phyloP scores from a whole-genome alignment of 2,797 vertebrate genomes.

The Staurois parvus region DNA sequence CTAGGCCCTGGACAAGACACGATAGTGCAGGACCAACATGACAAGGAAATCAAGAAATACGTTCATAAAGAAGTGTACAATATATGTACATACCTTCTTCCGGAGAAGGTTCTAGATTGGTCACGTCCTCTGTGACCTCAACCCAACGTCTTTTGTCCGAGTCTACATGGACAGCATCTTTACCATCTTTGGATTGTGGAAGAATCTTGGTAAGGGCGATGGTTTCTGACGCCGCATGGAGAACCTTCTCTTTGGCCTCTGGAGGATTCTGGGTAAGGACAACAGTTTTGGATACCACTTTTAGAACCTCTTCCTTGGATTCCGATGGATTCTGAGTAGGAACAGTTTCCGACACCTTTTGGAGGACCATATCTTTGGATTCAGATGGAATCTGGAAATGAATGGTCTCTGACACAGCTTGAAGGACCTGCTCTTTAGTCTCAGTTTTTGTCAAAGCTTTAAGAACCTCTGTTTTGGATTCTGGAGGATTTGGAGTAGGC shows the following conservation, averaged over 20 bases:
- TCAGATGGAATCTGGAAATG: constrained; percentile 65
- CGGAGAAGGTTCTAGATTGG: constrained; percentile 72
- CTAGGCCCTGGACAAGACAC: too few relatives aligned
- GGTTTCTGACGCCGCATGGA: neutral
- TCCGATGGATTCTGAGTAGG: constrained; percentile 64
- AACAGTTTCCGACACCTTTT: neutral
- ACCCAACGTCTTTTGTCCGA: too few relatives aligned
- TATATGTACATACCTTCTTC: constrained; percentile 47
- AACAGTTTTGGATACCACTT: neutral
- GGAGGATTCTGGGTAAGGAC: constrained; percentile 64
- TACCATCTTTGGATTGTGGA: neutral
- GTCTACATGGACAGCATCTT: too few relatives aligned
- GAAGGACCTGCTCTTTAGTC: neutral
- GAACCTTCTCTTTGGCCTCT: constrained; percentile 44
- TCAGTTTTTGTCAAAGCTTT: neutral
- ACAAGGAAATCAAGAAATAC: too few relatives aligned
- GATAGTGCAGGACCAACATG: too few relatives aligned
- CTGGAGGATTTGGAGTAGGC: neutral
- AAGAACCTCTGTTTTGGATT: too few relatives aligned
- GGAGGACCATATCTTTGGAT: neutral
- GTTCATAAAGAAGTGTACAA: too few relatives aligned
- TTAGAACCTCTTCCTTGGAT: neutral
- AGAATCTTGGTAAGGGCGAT: neutral
- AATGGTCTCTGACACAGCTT: neutral
- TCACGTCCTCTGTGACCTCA: constrained; percentile 66